Conservation (phyloP, 1,140 invertebrate genomes). For the Formica exsecta region DNA sequence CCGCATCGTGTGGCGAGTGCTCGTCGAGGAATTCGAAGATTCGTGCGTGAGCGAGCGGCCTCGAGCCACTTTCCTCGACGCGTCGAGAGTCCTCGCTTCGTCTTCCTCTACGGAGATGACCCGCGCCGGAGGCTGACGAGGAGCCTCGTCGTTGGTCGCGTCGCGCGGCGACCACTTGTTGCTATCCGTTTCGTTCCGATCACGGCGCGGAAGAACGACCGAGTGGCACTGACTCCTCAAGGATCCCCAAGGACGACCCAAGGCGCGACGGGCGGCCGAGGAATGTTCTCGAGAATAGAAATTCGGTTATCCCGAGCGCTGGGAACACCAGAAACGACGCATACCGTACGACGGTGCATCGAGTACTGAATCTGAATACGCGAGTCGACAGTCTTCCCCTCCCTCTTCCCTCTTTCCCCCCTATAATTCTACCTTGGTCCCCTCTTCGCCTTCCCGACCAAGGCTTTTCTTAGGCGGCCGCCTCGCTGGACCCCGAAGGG, state of each 20-base stretch:
- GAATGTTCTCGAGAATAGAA: not conserved
- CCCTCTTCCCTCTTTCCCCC: not conserved
- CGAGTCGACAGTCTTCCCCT: slow-evolving; percentile 51
- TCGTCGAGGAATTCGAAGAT: slow-evolving; percentile 66
- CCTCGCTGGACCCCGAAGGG: slow-evolving; percentile 64
- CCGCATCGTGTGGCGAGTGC: slow-evolving; percentile 57
- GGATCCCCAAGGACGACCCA: slow-evolving; percentile 50
- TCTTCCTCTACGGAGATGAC: not conserved
- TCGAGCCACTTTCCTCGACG: slow-evolving; percentile 69
- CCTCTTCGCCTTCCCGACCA: slow-evolving; percentile 25
- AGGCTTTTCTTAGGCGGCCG: slow-evolving; percentile 56
- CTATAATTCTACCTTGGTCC: not conserved
- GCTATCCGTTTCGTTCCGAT: slow-evolving; percentile 26
- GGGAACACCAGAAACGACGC: slow-evolving; percentile 14
- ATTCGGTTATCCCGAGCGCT: not conserved
- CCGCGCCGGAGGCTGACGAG: not conserved
- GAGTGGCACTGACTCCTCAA: slow-evolving; percentile 17
- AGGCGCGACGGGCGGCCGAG: not conserved
- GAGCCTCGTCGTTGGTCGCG: not conserved
- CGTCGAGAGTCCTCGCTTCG: slow-evolving; percentile 3
- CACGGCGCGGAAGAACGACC: slow-evolving; percentile 32
- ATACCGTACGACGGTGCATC: slow-evolving; percentile 70
- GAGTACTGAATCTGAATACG: slow-evolving; percentile 74
- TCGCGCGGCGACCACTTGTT: slow-evolving; percentile 51
- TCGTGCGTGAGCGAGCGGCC: slow-evolving; percentile 46